These are phyloP conservation scores for Graphium colonna DNA, from an alignment of 2,888 invertebrate genomes.

Conservation along the genomic window DNA sequence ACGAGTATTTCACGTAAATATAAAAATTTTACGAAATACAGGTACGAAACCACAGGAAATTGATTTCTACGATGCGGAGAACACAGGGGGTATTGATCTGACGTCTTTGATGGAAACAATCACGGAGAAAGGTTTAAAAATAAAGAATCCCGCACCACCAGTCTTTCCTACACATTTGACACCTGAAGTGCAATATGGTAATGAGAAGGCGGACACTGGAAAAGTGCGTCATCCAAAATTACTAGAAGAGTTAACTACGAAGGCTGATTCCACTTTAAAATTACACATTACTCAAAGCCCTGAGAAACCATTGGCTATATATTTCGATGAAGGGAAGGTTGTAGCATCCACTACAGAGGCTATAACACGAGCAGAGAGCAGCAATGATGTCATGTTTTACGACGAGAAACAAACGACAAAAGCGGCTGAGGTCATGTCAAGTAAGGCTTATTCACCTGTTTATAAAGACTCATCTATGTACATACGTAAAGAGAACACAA, in stretches of 20 bases:
- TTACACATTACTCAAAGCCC: slow-evolving; percentile 72
- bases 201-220: slow-evolving; percentile 65
- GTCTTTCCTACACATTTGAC: slow-evolving; percentile 66
- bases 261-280: slow-evolving; percentile 54
- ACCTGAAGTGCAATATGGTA: slow-evolving; percentile 77
- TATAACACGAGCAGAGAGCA: slow-evolving; percentile 51
- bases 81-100: slow-evolving; percentile 44
- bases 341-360: slow-evolving; percentile 36
- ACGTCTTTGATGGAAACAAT: slow-evolving; percentile 41
- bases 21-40: slow-evolving; percentile 48
- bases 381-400: slow-evolving; percentile 50
- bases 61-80: slow-evolving; percentile 66
- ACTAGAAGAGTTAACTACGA: slow-evolving; percentile 39
- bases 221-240: slow-evolving; percentile 55
- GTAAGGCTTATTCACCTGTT: slow-evolving; percentile 34
- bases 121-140: slow-evolving; percentile 40
- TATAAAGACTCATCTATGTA: slow-evolving; percentile 34
- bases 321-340: slow-evolving; percentile 53
- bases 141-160: slow-evolving; percentile 54
- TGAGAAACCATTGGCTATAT: slow-evolving; percentile 65
- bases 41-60: slow-evolving; percentile 70
- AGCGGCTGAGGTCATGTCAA: slow-evolving; percentile 31
- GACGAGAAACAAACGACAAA: slow-evolving; percentile 45
- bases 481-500: slow-evolving; percentile 25
- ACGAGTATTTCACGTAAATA: too few relatives aligned